Conservation (phyloP, 2,888 invertebrate genomes). For the Protonemura montana region DNA sequence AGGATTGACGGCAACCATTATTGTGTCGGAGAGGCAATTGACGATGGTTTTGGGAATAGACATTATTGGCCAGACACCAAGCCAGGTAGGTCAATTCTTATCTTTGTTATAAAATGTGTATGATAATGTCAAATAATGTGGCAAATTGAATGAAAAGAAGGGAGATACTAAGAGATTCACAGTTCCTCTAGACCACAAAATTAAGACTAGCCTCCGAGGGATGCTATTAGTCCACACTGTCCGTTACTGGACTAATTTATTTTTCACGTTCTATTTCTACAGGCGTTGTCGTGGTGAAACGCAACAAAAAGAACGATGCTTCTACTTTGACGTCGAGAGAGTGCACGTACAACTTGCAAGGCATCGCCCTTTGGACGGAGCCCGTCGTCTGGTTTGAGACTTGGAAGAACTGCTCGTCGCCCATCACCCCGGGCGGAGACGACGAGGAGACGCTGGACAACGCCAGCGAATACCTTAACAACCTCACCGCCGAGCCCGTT, state of each 20-base stretch:
- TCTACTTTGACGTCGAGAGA: background rate
- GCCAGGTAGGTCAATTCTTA: background rate
- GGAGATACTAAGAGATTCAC: no score
- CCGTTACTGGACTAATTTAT: no score
- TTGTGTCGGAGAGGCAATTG: background rate
- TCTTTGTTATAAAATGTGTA: background rate
- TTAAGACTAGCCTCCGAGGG: no score
- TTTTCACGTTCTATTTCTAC: background rate
- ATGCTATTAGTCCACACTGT: no score
- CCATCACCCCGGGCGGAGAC: background rate
- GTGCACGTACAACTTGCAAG: background rate
- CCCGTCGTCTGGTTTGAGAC: background rate
- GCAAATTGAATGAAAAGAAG: no score
- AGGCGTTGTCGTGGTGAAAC: slow-evolving; percentile 21
- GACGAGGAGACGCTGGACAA: slow-evolving; percentile 5
- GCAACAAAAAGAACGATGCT: background rate
- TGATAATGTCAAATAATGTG: no score
- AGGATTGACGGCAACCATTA: background rate
- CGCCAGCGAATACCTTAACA: background rate
- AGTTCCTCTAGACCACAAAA: no score
- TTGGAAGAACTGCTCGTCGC: background rate
- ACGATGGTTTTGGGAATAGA: background rate
- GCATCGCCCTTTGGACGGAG: background rate
- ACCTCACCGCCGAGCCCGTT: background rate
- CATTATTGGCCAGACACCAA: slow-evolving; percentile 18